Base-by-base conservation (phyloP, 2,888 invertebrate genomes). In the Drosophila dives region DNA sequence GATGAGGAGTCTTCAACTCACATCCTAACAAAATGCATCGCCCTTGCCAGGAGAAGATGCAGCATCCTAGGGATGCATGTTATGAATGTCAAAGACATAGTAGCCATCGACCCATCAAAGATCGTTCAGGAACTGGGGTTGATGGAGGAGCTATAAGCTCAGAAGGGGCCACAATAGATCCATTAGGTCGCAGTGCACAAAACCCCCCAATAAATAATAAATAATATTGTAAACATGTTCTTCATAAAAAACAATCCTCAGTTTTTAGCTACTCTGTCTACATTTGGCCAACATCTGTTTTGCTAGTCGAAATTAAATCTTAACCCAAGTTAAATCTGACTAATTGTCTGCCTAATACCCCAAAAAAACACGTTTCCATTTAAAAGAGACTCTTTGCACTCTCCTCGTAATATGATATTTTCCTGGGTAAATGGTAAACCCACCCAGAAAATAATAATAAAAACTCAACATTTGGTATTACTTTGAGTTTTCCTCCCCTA, bases 401-500 rank as follows among this genome's bases (percentile, higher is more conserved):
- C 55, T 40, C 42, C 50, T 12, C 11, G 84, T 83, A 84, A 89
- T 73, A 42, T 72, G 84, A 84, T 84, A 83, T 69, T 78, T 72
- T 69, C 32, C 48, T 48, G 42, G 29, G 54, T 60, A 69, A 66
- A 65, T 67, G 42, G 67, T 55, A 49, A 65, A 42, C 66, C 54
- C 62, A 29, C 54, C 10, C 23, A 6, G 1, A 3, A 34, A 10
- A 33, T 15, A 51, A 15, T 3, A 7, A 20, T 4, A 5, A 8
- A 49, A 49, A 33, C 33, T 26, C 33, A 36, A 29, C 48, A 56
- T 61, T 64, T 33, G 64, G 74, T 70, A 61, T 72, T 74, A 67
- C 72, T 82, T 86, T 74, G 53, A 36, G 63, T 20, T n/a, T 17
- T 15, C 3, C 17, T n/a, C 12, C 20, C 32, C 51, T 8, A 8